phyloP scores from a whole-genome alignment of 2,113 vertebrate genomes.

The Cromileptes altivelis region DNA sequence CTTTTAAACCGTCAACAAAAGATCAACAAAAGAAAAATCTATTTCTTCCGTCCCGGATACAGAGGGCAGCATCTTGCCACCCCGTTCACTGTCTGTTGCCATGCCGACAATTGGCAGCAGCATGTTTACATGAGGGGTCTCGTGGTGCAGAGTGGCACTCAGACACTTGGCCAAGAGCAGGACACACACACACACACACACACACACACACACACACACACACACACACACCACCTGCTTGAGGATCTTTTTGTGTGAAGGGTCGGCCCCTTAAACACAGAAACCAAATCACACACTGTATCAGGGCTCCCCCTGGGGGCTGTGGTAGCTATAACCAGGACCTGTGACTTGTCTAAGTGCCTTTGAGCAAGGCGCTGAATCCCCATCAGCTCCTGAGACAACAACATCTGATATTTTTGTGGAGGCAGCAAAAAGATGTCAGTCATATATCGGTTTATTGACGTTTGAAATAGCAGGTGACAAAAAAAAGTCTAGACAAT shows the following conservation, averaged over 20 bases:
- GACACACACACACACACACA: conserved; percentile 21
- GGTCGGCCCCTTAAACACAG: not conserved
- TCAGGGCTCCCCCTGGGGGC: conserved; percentile 69
- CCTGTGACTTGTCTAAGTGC: not conserved
- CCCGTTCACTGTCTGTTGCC: conserved; percentile 29
- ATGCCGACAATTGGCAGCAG: conserved; percentile 45
- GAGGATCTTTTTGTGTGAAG: not conserved
- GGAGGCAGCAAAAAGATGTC: not conserved
- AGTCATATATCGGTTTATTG: not conserved
- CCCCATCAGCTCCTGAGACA: not conserved
- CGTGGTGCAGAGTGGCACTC: conserved; percentile 25
- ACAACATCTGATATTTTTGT: not conserved
- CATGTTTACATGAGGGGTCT: conserved; percentile 19
- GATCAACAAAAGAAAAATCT: not conserved
- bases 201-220: conserved; percentile 24
- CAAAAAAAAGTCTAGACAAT: not conserved
- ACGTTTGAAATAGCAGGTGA: not conserved
- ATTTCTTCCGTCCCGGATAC: not conserved
- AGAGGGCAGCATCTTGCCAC: not conserved
- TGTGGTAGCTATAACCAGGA: not conserved
- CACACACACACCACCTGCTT: conserved; percentile 16
- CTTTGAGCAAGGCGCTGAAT: not conserved
- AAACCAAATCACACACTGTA: conserved; percentile 7
- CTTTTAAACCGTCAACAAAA: not conserved
- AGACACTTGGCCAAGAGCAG: not conserved